Base-by-base conservation (phyloP, 1,140 invertebrate genomes). In the Lepidotrigona ventralis region DNA sequence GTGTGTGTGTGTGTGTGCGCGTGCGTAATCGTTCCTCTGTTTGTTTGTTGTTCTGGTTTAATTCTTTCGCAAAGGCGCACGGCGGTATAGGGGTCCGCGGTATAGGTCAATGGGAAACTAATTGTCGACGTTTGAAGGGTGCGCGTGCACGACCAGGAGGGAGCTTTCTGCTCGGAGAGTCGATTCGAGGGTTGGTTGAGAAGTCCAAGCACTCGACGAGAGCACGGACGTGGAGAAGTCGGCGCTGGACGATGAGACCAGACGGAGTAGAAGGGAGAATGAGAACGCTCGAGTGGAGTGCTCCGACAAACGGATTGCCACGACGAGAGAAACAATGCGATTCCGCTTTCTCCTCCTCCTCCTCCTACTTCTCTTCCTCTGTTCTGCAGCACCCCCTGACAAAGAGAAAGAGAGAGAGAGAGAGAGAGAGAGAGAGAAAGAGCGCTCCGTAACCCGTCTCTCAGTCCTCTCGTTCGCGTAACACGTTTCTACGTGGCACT, bases 261-360 rank as follows among this genome's bases (percentile, higher is more conserved):
- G 86, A 83, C 83, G 82, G 70, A 70, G 72, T 86, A 85, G 79
- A 85, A 77, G 87, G 78, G 83, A 77, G 83, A 88, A 83, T 70
- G 84, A 91, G 92, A 89, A 89, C 91, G 87, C 92, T 93, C 89
- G 91, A 93, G 51, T 87, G 85, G 86, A 87, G 91, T 93, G 92
- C 87, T 81, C 90, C 91, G 87, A 91, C 91, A 76, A 92, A 92
- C 92, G 92, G 92, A 94, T 93, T 93, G 92, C 90, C 86, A 85
- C 85, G 90, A 88, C 90, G 83, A 83, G 86, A 91, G 91, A 93
- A 94, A 93, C 92, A 93, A 93, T 92, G 87, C 91, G 85, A 89
- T 92, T 85, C 85, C 79, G 72, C 71, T 78, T 54, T 74, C 58
- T 64, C 75, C 60, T 73, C 85, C 33, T 33, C 66, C 64, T 33